phyloP scores from a whole-genome alignment of 2,888 invertebrate species.

The Heliconius ethilla region DNA sequence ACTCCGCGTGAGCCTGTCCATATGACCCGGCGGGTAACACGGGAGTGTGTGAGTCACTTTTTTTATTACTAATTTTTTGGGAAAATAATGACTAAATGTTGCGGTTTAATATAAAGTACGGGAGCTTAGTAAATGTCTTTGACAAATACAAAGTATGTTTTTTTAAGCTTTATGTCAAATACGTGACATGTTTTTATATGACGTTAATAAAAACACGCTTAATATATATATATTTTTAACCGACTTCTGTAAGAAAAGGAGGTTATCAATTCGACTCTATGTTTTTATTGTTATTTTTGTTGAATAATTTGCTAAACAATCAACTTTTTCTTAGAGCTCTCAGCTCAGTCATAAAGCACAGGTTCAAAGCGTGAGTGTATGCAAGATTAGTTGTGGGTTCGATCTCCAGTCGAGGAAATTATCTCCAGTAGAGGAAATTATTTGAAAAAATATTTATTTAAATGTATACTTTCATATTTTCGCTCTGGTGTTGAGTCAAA shows the following conservation, averaged over 20 bases:
- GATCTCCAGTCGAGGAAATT: no score
- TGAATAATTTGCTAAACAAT: neutral
- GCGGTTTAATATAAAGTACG: neutral
- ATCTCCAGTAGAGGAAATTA: no score
- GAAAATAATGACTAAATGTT: slow-evolving; percentile 25
- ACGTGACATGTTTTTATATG: neutral
- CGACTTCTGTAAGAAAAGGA: no score
- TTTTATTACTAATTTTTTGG: slow-evolving; percentile 29
- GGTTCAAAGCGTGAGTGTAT: no score
- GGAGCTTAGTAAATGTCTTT: neutral
- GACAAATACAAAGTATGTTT: neutral
- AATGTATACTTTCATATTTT: no score
- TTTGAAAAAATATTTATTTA: no score
- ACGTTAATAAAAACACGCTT: neutral
- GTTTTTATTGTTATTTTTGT: neutral
- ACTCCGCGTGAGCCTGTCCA: slow-evolving; percentile 51
- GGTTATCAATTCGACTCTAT: no score
- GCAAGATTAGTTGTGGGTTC: no score
- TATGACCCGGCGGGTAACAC: slow-evolving; percentile 47
- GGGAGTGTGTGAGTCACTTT: slow-evolving; percentile 48
- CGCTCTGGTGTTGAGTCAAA: no score
- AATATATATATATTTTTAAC: neutral
- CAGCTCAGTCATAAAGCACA: no score
- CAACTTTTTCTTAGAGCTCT: no score
- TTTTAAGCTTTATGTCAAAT: neutral